Percentiles rank a stretch among this genome's conserved stretches.
Evolutionary conservation across 2,888 invertebrate genomes (phyloP).

Genomic region (Teleiodes luculella): DNA sequence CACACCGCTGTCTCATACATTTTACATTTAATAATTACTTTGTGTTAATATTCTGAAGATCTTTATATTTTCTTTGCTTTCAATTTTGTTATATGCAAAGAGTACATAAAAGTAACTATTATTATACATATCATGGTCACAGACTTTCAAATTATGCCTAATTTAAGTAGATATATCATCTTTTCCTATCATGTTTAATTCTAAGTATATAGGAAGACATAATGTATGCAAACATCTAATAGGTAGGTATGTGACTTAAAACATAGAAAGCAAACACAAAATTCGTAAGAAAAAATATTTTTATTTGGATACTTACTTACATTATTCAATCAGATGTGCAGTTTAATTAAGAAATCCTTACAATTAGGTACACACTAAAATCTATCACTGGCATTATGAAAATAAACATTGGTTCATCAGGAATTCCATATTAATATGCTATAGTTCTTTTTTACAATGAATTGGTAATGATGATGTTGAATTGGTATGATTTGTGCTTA

Average conservation of each 20-base stretch:
- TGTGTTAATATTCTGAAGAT: no score
- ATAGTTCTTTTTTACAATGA: background rate
- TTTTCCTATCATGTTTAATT: no score
- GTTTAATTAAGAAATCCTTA: background rate
- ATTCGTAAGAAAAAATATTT: slow-evolving; percentile 17
- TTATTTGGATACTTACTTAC: slow-evolving; percentile 10
- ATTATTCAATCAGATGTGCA: slow-evolving; percentile 2
- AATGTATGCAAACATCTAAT: no score
- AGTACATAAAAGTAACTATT: no score
- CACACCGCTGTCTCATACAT: no score
- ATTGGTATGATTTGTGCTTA: slow-evolving; percentile 7
- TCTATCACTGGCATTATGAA: background rate
- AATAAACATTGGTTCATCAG: slow-evolving; percentile 8
- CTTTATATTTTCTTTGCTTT: no score
- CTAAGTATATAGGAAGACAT: no score
- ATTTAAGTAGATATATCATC: no score
- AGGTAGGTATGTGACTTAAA: background rate
- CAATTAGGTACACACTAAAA: background rate
- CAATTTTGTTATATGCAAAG: no score
- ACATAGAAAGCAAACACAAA: slow-evolving; percentile 9
- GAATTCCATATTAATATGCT: background rate
- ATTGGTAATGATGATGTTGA: background rate
- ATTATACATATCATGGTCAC: no score
- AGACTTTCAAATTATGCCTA: no score
- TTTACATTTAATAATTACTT: no score